Conservation (phyloP, 2,797 vertebrate genomes). For the Sitta carolinensis region DNA sequence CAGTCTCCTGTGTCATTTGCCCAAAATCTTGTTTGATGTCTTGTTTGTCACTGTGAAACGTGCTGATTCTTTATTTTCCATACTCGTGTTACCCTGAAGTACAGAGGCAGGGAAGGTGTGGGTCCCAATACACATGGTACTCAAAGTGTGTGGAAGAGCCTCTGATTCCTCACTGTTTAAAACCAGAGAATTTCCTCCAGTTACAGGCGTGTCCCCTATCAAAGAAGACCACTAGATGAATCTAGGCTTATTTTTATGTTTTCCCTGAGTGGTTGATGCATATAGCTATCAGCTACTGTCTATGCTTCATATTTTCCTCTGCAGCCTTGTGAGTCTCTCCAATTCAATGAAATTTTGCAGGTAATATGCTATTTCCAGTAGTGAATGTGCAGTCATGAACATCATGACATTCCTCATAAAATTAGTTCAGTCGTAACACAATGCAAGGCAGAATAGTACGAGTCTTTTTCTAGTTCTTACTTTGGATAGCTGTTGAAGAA, state of each 20-base stretch:
- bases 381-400: background rate
- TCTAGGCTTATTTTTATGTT: background rate
- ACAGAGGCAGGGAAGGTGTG: background rate
- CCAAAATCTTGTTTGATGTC: background rate
- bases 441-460: background rate
- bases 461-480: background rate
- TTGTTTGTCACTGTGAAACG: background rate
- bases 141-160: fast-evolving
- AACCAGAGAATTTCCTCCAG: background rate
- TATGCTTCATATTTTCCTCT: background rate
- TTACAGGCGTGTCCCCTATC: background rate
- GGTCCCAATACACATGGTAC: fast-evolving
- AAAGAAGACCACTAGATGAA: background rate
- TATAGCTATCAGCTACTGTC: background rate
- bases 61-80: background rate
- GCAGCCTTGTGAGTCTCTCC: background rate
- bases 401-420: background rate
- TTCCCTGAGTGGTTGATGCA: background rate
- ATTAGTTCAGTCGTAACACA: background rate
- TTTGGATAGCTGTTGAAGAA: background rate
- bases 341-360: background rate
- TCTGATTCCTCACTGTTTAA: background rate
- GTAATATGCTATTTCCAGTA: background rate
- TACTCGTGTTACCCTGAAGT: background rate
- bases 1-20: background rate